Conservation (phyloP, 2,113 vertebrate species). For the Malurus elegans region DNA sequence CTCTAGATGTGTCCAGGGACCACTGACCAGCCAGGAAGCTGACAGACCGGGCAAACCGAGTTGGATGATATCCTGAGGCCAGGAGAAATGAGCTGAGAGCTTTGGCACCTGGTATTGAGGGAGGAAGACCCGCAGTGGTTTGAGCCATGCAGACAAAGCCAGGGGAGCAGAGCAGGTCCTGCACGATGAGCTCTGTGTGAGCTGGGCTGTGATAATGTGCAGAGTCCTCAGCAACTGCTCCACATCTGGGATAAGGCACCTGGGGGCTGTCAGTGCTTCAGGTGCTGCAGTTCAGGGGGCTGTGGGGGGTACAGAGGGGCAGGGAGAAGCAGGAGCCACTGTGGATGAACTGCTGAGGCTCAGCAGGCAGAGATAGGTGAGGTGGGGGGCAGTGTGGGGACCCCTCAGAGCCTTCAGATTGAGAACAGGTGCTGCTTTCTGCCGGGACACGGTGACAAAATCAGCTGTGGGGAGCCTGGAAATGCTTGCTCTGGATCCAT, state of each 20-base stretch:
- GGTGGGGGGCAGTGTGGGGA: neutral
- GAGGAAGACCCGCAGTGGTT: neutral
- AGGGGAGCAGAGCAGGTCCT: neutral
- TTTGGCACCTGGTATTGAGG: neutral
- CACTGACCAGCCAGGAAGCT: neutral
- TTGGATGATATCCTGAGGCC: neutral
- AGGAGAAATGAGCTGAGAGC: neutral
- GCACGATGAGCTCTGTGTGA: neutral
- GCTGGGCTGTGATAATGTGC: neutral
- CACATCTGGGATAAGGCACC: rapidly evolving
- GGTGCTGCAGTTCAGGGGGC: rapidly evolving
- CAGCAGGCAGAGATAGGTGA: neutral
- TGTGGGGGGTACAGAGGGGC: neutral
- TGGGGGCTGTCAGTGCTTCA: neutral
- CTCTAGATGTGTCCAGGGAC: neutral
- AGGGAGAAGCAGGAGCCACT: neutral
- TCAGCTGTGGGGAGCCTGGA: neutral
- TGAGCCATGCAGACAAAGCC: neutral
- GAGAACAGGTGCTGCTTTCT: neutral
- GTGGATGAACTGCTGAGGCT: neutral
- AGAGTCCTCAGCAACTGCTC: neutral
- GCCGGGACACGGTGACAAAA: neutral
- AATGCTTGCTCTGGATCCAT: neutral
- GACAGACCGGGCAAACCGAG: too few relatives aligned
- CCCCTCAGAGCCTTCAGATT: neutral